Evolutionary conservation across 1,140 invertebrate genomes (phyloP).

Genomic region (Anoplophora glabripennis): DNA sequence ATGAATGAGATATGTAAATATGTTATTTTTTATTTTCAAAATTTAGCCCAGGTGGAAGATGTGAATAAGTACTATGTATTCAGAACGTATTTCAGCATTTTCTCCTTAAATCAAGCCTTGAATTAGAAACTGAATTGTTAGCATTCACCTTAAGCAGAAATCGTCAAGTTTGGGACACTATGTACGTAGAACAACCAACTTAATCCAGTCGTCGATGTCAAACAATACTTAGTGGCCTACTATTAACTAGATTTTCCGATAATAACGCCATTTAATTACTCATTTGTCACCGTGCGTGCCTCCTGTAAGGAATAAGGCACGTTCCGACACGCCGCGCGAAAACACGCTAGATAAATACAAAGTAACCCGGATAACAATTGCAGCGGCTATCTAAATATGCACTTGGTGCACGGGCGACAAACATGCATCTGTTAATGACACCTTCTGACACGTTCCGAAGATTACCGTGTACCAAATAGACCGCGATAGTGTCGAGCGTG

Average conservation of each 20-base stretch:
- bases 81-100: no score
- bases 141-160: no score
- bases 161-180: no score
- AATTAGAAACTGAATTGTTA: no score
- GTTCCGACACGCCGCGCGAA: slow-evolving; percentile 4
- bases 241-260: background rate
- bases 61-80: no score
- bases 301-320: background rate
- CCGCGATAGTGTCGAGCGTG: background rate
- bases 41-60: no score
- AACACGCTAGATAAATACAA: slow-evolving; percentile 12
- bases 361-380: slow-evolving; percentile 10
- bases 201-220: no score
- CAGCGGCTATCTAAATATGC: slow-evolving; percentile 9
- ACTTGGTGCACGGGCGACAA: slow-evolving; percentile 9
- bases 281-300: slow-evolving; percentile 4
- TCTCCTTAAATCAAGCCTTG: no score
- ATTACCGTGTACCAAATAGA: background rate
- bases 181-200: no score
- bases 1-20: no score
- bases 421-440: slow-evolving; percentile 15
- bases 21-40: no score
- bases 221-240: no score
- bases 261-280: slow-evolving; percentile 8
- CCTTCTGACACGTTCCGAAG: slow-evolving; percentile 9